Conservation (phyloP, 2,888 invertebrate species). For the Salpingus planirostris region DNA sequence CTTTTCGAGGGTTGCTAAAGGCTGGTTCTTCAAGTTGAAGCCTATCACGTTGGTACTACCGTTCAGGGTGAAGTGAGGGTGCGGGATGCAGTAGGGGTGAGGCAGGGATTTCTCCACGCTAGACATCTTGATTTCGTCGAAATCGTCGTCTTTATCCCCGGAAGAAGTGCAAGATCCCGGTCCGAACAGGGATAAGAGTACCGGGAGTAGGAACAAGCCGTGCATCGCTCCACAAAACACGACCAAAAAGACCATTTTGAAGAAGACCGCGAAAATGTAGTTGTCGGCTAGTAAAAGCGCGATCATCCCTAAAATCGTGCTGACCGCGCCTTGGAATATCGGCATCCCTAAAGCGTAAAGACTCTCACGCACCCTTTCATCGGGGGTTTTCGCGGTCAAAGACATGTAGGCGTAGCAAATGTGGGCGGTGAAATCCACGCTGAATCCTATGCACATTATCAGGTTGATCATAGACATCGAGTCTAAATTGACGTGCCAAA, state of each 20-base stretch:
- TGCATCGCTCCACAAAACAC: slow-evolving; percentile 93
- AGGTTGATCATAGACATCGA: slow-evolving; percentile 95
- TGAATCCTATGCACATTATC: slow-evolving; percentile 95
- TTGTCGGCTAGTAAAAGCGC: slow-evolving; percentile 84
- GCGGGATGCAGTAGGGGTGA: slow-evolving; percentile 63
- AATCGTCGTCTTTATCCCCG: slow-evolving; percentile 42
- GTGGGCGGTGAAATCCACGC: slow-evolving; percentile 92
- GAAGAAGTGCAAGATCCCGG: slow-evolving; percentile 52
- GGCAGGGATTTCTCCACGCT: slow-evolving; percentile 55
- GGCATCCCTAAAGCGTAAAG: slow-evolving; percentile 84
- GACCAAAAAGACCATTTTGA: slow-evolving; percentile 93
- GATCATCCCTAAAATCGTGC: slow-evolving; percentile 82
- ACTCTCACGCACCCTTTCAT: slow-evolving; percentile 75
- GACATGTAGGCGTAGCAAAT: slow-evolving; percentile 94
- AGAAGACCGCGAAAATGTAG: slow-evolving; percentile 91
- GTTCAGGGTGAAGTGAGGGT: slow-evolving; percentile 57
- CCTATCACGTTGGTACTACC: slow-evolving; percentile 36
- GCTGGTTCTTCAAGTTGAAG: slow-evolving; percentile 27
- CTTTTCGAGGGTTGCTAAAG: slow-evolving; percentile 23
- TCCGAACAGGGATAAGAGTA: slow-evolving; percentile 73
- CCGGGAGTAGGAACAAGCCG: slow-evolving; percentile 82
- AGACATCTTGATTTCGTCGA: slow-evolving; percentile 49
- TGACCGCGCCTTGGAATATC: slow-evolving; percentile 84
- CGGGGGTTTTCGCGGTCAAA: slow-evolving; percentile 68
- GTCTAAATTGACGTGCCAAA: slow-evolving; percentile 90